A percentile compares a stretch with the other conserved stretches of the same genome.
These are phyloP conservation scores for Falcaria lacertinaria DNA, from an alignment of 2,888 invertebrate genomes.

Conservation along the genomic window DNA sequence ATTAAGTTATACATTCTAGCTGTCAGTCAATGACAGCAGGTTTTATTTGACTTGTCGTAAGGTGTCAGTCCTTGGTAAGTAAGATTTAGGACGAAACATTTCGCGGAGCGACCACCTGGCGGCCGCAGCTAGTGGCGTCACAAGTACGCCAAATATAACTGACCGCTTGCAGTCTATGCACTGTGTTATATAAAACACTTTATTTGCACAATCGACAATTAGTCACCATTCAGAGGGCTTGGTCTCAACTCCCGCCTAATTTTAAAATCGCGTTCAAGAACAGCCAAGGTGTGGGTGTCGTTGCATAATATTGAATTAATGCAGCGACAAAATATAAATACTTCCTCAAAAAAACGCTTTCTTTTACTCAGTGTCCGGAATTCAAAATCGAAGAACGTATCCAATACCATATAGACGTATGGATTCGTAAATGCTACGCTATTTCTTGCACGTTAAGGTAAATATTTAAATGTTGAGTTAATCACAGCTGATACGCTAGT, in stretches of 20 bases:
- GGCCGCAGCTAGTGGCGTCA: too few species aligned
- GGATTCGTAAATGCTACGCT: slow-evolving; percentile 21
- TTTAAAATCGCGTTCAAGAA: not conserved
- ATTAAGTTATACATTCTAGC: slow-evolving; percentile 13
- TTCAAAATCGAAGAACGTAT: slow-evolving; percentile 71
- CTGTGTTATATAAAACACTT: too few species aligned
- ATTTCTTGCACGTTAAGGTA: slow-evolving; percentile 20
- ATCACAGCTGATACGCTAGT: slow-evolving; percentile 40
- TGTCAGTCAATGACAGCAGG: slow-evolving; percentile 39
- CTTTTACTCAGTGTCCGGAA: slow-evolving; percentile 68
- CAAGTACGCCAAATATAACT: slow-evolving; percentile 52
- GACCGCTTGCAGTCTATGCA: slow-evolving; percentile 20
- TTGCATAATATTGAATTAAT: slow-evolving; percentile 50
- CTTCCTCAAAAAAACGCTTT: slow-evolving; percentile 73
- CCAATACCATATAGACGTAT: slow-evolving; percentile 29
- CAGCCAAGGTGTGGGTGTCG: slow-evolving; percentile 11
- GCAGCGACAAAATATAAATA: slow-evolving; percentile 46
- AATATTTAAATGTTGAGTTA: slow-evolving; percentile 26
- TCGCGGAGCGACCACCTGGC: slow-evolving; percentile 45
- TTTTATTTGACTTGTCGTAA: too few species aligned
- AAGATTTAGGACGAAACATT: slow-evolving; percentile 40
- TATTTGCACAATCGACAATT: too few species aligned
- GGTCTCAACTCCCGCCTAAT: not conserved
- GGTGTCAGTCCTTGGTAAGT: slow-evolving; percentile 17
- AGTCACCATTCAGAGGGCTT: slow-evolving; percentile 14